Evolutionary conservation across 2,888 invertebrate genomes (phyloP), one percentile per base, ranked within the genome.

Genomic region (Exocentrus adspersus): DNA sequence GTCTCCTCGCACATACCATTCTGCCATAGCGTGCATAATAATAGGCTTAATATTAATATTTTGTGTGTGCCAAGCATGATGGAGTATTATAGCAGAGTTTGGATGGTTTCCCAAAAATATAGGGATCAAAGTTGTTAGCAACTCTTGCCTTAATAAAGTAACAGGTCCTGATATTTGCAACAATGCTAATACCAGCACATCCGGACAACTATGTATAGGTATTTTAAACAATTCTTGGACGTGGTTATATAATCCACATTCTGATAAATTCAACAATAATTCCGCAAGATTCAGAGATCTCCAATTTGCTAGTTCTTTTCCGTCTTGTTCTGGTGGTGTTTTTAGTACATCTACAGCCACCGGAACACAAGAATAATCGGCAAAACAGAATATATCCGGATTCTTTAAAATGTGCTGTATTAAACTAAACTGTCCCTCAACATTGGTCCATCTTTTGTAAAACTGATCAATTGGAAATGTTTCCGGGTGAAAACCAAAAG

Each of bases 11-110:
- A 92, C 87, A 83, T 98, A 98, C 96, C 97, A 98, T 70, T 98
- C 97, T 0, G 95, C 95, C 97, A 98, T 98, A 1, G 96, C 91
- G 77, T 95, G 94, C 93, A 97, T 96, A 65, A 98, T 92, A 62
- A 93, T 89, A 1, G 91, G 89, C 71, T 93, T 92, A 56, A 94
- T 87, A 57, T 87, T 86, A 37, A 86, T 83, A 69, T 85, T 87
- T 77, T 91, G 92, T 56, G 91, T 89, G 80, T 95, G 94, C 98
- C 98, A 99, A 2, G 96, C 96, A 79, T 95, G 94, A 82, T 98
- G 97, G 59, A 99, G 85, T 68, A 99, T 94, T n/a, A 95, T 93
- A 20, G 93, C 95, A 0, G 97, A 95, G 83, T 99, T 99, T 0
- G 96, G 95, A 85, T 98, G 98, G 83, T 95, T 97, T 32, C 93